These are phyloP conservation scores for Trichomalopsis sarcophagae DNA, from an alignment of 1,140 invertebrate species.

Conservation along the genomic window DNA sequence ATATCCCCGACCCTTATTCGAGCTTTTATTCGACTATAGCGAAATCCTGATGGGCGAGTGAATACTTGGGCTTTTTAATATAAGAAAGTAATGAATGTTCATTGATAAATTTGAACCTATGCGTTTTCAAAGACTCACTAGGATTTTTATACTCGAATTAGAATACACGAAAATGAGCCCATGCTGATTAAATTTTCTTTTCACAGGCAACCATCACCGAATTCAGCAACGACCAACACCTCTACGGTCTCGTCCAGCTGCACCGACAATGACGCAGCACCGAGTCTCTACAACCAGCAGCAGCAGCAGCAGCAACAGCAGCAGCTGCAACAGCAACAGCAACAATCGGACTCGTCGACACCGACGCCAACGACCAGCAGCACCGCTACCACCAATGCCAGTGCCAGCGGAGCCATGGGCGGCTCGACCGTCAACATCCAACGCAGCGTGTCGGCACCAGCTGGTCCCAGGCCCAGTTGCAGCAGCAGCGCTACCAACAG, in stretches of 20 bases:
- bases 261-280: constrained; percentile 64
- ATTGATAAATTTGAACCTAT: too few relatives aligned
- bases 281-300: constrained; percentile 56
- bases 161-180: not conserved
- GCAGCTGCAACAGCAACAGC: constrained; percentile 26
- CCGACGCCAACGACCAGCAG: constrained; percentile 68
- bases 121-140: not conserved
- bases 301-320: constrained; percentile 50
- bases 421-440: constrained; percentile 61
- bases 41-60: too few relatives aligned
- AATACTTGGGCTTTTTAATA: too few relatives aligned
- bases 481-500: constrained; percentile 56
- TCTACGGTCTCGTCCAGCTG: constrained; percentile 69
- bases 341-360: constrained; percentile 54
- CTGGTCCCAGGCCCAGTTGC: constrained; percentile 62
- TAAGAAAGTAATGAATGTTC: too few relatives aligned
- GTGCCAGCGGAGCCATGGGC: constrained; percentile 50
- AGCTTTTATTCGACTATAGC: not conserved
- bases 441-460: constrained; percentile 68
- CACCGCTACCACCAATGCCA: constrained; percentile 65
- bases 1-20: not conserved
- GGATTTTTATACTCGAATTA: not conserved
- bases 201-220: constrained; percentile 71
- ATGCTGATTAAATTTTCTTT: not conserved
- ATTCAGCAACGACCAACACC: constrained; percentile 68